Conservation (phyloP, 2,888 invertebrate genomes). For the Zygaena filipendulae region DNA sequence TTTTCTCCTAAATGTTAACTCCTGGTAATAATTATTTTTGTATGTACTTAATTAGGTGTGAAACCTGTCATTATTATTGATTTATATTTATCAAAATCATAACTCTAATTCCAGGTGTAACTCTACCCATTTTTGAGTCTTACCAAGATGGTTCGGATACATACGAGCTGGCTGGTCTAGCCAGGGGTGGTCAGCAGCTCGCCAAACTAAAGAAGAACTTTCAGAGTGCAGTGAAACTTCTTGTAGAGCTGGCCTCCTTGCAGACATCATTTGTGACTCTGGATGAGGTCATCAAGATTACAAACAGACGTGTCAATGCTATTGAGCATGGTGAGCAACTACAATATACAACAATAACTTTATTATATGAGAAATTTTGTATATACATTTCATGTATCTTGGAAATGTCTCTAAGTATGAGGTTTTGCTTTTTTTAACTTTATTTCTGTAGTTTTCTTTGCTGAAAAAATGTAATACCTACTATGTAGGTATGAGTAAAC, state of each 20-base stretch:
- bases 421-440: too few species aligned
- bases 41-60: too few species aligned
- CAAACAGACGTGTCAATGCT: slow-evolving; percentile 98
- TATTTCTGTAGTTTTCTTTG: too few species aligned
- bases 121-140: slow-evolving; percentile 93
- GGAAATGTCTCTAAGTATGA: too few species aligned
- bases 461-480: too few species aligned
- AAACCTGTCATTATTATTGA: too few species aligned
- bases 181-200: slow-evolving; percentile 97
- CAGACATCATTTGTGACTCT: slow-evolving; percentile 99
- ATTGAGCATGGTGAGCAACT: slow-evolving; percentile 91
- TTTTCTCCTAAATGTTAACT: too few species aligned
- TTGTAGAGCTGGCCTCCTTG: slow-evolving; percentile 96
- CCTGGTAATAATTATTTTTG: too few species aligned
- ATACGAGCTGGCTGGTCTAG: slow-evolving; percentile 95
- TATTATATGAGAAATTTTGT: neutral
- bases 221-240: slow-evolving; percentile 92
- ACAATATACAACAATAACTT: too few species aligned
- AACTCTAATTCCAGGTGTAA: slow-evolving; percentile 76
- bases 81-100: too few species aligned
- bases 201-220: slow-evolving; percentile 98
- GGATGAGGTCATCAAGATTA: slow-evolving; percentile 99
- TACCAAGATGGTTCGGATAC: slow-evolving; percentile 96
- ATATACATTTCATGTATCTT: too few species aligned
- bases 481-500: too few species aligned